Conservation (phyloP, 2,888 invertebrate species). For the Pteria penguin region DNA sequence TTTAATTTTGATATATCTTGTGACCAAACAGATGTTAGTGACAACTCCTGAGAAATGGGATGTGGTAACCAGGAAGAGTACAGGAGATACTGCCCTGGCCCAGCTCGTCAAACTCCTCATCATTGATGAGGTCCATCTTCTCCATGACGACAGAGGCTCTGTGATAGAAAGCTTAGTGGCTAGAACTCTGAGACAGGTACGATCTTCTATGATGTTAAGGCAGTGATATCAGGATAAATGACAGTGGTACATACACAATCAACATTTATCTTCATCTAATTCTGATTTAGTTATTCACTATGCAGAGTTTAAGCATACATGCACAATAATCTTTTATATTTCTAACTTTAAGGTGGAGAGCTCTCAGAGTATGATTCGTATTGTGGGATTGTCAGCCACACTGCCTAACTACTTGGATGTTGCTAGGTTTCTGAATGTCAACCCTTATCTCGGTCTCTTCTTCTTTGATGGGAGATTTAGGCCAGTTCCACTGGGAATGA, state of each 20-base stretch:
- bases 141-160: constrained; percentile 98
- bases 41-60: constrained; percentile 99
- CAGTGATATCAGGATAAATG: not conserved
- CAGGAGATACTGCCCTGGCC: constrained; percentile 83
- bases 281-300: no score
- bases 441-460: constrained; percentile 92
- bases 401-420: constrained; percentile 98
- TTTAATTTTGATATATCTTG: no score
- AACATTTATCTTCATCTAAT: no score
- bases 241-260: no score
- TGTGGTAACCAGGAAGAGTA: constrained; percentile 94
- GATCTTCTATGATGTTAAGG: not conserved
- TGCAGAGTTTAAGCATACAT: no score
- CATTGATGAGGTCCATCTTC: constrained; percentile 94
- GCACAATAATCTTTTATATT: no score
- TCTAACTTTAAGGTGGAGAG: constrained; percentile 81
- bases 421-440: constrained; percentile 94
- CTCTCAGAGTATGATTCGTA: constrained; percentile 91
- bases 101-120: constrained; percentile 95
- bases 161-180: constrained; percentile 98
- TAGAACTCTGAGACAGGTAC: constrained; percentile 91
- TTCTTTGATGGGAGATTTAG: constrained; percentile 87
- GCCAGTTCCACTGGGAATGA: constrained; percentile 95
- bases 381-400: constrained; percentile 97
- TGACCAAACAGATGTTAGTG: constrained; percentile 96